phyloP scores from a whole-genome alignment of 1,140 invertebrate species.

The Temnothorax nylanderi region DNA sequence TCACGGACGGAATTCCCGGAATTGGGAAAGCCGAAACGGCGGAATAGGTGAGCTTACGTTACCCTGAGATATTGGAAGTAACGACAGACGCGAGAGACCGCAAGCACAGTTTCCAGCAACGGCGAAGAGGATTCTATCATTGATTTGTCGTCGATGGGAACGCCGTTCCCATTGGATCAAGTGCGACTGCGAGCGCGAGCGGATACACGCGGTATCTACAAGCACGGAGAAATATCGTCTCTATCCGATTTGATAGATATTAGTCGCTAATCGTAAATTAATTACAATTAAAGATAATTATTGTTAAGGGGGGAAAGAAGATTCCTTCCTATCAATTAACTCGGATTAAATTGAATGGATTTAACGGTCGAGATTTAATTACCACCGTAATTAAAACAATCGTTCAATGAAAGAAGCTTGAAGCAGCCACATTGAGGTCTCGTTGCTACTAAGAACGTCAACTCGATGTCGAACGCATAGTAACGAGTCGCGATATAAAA shows the following conservation, averaged over 20 bases:
- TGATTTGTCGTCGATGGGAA: conserved; percentile 37
- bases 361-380: background rate
- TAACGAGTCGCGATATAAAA: background rate
- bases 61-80: conserved; percentile 58
- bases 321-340: background rate
- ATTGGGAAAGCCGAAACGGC: conserved; percentile 47
- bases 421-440: background rate
- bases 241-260: background rate
- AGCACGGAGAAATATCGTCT: background rate
- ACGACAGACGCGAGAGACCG: conserved; percentile 43
- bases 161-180: background rate
- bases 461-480: background rate
- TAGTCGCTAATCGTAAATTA: background rate
- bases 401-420: background rate
- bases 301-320: background rate
- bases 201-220: background rate
- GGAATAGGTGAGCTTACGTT: conserved; percentile 53
- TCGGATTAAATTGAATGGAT: background rate
- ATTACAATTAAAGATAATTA: conserved; percentile 16
- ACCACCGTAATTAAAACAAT: conserved; percentile 8
- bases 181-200: background rate
- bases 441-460: conserved; percentile 1
- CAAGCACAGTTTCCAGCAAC: conserved; percentile 28
- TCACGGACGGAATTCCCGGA: conserved; percentile 47
- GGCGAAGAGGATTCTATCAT: conserved; percentile 35